Evolutionary conservation across 2,797 vertebrate species (phyloP).

Genomic region (Sebastes ruberrimus): DNA sequence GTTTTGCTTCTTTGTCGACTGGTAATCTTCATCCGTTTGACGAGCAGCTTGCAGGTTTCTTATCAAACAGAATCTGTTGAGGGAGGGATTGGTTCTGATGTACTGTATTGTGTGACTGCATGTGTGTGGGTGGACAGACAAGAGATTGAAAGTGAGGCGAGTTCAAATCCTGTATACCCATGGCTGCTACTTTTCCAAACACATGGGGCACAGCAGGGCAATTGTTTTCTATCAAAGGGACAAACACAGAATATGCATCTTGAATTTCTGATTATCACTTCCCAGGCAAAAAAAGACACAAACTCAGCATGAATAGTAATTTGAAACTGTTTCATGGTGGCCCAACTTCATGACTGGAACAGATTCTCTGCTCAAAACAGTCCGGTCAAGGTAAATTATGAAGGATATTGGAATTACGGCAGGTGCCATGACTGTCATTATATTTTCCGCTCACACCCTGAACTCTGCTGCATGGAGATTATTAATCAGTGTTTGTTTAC

Average conservation of each 20-base stretch:
- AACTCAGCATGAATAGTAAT: constrained; percentile 63
- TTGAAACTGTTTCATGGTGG: constrained; percentile 54
- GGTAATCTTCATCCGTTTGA: constrained; percentile 57
- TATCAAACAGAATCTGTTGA: constrained; percentile 22
- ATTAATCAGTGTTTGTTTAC: constrained; percentile 63
- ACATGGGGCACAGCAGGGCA: constrained; percentile 48
- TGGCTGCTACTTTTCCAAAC: constrained; percentile 45
- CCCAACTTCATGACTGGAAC: constrained; percentile 51
- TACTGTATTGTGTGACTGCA: not conserved
- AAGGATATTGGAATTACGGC: constrained; percentile 61
- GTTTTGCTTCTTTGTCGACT: constrained; percentile 40
- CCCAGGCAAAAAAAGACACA: constrained; percentile 17
- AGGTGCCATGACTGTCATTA: constrained; percentile 54
- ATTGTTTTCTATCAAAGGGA: constrained; percentile 63
- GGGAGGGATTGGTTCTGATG: constrained; percentile 20
- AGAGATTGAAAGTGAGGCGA: constrained; percentile 44
- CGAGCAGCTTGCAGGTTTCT: constrained; percentile 19
- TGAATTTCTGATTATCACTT: constrained; percentile 64
- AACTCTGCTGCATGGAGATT: constrained; percentile 36
- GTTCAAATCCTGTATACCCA: constrained; percentile 45
- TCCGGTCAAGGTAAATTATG: constrained; percentile 68
- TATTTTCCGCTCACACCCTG: constrained; percentile 28
- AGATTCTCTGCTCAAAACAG: constrained; percentile 47
- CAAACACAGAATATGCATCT: constrained; percentile 54
- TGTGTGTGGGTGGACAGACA: constrained; percentile 6